A percentile compares a stretch with the other conserved stretches of the same genome.
Evolutionary conservation across 2,888 invertebrate genomes (phyloP).

Genomic region (Vannuccia rotundouncinata): DNA sequence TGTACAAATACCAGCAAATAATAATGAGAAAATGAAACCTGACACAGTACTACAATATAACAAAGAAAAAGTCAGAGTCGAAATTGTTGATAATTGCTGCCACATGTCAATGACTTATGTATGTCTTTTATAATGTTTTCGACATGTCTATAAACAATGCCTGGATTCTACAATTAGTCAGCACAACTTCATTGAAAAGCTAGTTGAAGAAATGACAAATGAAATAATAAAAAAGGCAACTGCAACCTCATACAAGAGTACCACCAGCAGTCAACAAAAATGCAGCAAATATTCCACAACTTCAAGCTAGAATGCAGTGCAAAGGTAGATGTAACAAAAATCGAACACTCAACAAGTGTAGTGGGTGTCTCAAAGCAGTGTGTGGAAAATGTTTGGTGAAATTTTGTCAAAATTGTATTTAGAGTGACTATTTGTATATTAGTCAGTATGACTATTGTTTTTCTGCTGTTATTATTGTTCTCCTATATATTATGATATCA

Average conservation of each 20-base stretch:
- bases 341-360: slow-evolving; percentile 1
- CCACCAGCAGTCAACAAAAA: not conserved
- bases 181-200: not conserved
- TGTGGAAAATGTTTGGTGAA: not conserved
- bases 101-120: not conserved
- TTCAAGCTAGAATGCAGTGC: slow-evolving; percentile 17
- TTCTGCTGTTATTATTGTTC: not conserved
- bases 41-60: slow-evolving; percentile 5
- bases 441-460: not conserved
- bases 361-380: slow-evolving; percentile 6
- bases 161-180: slow-evolving; percentile 9
- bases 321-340: slow-evolving; percentile 13
- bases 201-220: not conserved
- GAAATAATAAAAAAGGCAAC: slow-evolving; percentile 4
- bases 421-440: not conserved
- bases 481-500: not conserved
- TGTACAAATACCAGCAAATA: not conserved
- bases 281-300: slow-evolving; percentile 17
- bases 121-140: slow-evolving; percentile 1
- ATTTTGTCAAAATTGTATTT: not conserved
- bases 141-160: slow-evolving; percentile 13
- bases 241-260: not conserved
- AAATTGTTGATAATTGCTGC: slow-evolving; percentile 14
- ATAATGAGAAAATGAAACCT: slow-evolving; percentile 3
- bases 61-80: slow-evolving; percentile 14